These are phyloP conservation scores for Morbakka virulenta DNA, from an alignment of 30 jellyfish, hydroid and myxozoan genomes.

Conservation along the genomic window DNA sequence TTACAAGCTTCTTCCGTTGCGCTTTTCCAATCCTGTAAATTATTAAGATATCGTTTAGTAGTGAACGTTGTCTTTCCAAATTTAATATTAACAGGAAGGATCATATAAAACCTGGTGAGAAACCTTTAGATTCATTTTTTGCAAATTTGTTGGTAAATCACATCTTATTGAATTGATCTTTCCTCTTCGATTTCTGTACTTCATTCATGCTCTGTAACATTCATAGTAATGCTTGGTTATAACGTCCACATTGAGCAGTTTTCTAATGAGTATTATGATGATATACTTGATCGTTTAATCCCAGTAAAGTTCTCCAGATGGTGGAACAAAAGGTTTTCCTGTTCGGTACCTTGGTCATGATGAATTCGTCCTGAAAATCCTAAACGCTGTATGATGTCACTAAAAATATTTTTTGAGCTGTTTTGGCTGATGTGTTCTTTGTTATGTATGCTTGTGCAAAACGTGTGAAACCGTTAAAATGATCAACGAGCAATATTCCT, in stretches of 20 bases:
- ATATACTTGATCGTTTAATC: neutral
- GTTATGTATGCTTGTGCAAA: neutral
- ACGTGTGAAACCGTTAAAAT: neutral
- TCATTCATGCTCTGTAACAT: neutral
- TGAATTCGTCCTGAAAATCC: too few species aligned
- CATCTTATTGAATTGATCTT: neutral
- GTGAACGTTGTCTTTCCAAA: neutral
- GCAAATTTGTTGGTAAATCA: neutral
- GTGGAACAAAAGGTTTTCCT: neutral
- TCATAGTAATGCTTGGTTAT: neutral
- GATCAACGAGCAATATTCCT: neutral
- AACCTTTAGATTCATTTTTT: neutral
- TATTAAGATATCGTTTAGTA: neutral
- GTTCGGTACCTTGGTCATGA: too few species aligned
- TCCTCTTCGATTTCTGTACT: neutral
- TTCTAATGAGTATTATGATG: neutral
- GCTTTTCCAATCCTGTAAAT: neutral
- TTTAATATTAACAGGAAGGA: constrained; percentile 7
- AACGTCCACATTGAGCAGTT: neutral
- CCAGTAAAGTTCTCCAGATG: too few species aligned
- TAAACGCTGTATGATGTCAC: too few species aligned
- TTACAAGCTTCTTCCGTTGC: constrained; percentile 15
- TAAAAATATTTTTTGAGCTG: too few species aligned
- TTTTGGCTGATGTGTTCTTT: neutral
- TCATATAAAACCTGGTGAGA: constrained; percentile 4